phyloP scores from a whole-genome alignment of 2,113 vertebrate genomes.

The Marcusenius ussheri region DNA sequence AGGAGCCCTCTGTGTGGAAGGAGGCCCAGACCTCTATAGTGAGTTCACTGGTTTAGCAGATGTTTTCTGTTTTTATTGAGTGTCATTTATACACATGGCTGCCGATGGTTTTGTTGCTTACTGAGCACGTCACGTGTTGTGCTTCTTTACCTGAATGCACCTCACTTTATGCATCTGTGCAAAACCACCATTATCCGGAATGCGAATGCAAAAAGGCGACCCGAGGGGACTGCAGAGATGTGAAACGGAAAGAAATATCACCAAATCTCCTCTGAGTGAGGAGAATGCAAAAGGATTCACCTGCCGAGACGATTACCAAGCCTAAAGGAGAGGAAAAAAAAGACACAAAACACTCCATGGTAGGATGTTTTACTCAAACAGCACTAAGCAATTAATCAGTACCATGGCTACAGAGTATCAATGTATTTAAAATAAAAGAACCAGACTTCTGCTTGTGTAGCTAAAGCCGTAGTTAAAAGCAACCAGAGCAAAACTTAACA shows the following conservation, averaged over 20 bases:
- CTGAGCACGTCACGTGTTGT: not conserved
- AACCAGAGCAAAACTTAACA: not conserved
- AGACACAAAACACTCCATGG: not conserved
- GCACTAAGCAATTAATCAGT: constrained; percentile 25
- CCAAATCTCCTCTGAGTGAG: not conserved
- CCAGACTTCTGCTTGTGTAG: not conserved
- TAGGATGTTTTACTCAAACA: constrained; percentile 40
- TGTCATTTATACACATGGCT: not conserved
- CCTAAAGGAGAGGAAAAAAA: not conserved
- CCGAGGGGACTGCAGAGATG: not conserved
- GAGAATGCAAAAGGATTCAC: not conserved
- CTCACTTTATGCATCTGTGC: not conserved
- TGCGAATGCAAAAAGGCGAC: not conserved
- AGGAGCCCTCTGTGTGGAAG: not conserved
- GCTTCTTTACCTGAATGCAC: not conserved
- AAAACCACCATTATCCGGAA: not conserved
- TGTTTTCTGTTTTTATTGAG: not conserved
- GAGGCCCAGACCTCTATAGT: not conserved
- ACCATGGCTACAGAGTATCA: constrained; percentile 10
- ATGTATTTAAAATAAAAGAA: constrained; percentile 9
- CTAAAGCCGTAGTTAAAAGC: not conserved
- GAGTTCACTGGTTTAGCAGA: not conserved
- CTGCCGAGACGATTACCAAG: not conserved
- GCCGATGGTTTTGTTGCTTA: not conserved
- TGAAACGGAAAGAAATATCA: not conserved